Evolutionary conservation across 2,113 vertebrate species (phyloP), one percentile per base, ranked within the genome.

Genomic region (Caracal caracal): DNA sequence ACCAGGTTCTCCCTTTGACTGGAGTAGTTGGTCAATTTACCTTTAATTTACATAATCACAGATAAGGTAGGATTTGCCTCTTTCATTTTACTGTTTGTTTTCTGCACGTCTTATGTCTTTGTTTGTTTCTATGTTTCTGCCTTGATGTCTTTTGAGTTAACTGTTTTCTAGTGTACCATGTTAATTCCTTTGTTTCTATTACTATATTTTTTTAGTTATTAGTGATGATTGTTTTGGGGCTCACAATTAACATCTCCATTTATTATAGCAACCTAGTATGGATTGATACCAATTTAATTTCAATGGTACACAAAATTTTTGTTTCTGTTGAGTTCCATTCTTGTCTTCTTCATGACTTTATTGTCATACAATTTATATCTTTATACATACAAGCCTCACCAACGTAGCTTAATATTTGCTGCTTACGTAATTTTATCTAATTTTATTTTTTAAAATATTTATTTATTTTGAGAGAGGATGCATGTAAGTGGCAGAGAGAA

Each of bases 31-130:
- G 16, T 92, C 10, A 61, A 37, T 81, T 89, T 89, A 6, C 43
- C 15, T 80, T 84, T 81, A 49, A 37, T 85, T 59, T 59, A 59
- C 20, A 2, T 83, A 70, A 88, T 53, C n/a, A 81, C 3, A 51
- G 28, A 20, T 82, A 79, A 65, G 30, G 33, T 80, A 76, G 26
- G 78, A 70, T 71, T 83, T 82, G 43, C 16, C 6, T 65, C 63
- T 84, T 16, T 73, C 15, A 75, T 96, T 84, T 88, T 95, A 24
- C 71, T 28, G 0, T 86, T 90, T 65, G 33, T 90, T 84, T 86
- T 90, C 80, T 90, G 3, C 84, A 37, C 63, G 30, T 35, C 78
- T 59, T 59, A 43, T 78, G 8, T 71, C 33, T 75, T 24, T 66
- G 26, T 89, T 94, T 78, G 63, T 66, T 30, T 66, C 33, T 79